Base-by-base conservation (phyloP, 2,113 vertebrate species). In the Aegypius monachus region DNA sequence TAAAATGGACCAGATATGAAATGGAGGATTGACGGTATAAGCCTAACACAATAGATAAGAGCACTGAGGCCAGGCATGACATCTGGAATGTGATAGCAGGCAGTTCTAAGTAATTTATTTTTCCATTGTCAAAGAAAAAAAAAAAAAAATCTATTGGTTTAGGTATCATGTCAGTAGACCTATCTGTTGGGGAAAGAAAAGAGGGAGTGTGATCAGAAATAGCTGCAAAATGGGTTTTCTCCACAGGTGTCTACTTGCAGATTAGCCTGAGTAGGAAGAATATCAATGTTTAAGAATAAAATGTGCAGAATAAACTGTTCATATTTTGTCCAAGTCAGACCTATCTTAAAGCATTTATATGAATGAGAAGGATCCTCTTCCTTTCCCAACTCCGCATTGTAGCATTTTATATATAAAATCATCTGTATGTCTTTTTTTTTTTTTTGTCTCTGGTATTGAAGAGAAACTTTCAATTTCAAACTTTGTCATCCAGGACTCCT, bases 21-120 rank as follows among this genome's bases (percentile, higher is more conserved):
- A 56, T 7, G 10, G 11, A 73, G 23, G 14, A 16, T 10, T 81
- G 36, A 15, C 2, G 10, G 25, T 47, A 23, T 65, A 67, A 84
- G 16, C 58, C 40, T 47, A 43, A 78, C 9, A 47, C 7, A 29
- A 26, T 4, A 25, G 23, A 32, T 48, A 38, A 80, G 68, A 42
- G 81, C 21, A 10, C 13, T 23, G 45, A 81, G 56, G 61, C 78
- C 48, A 79, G 48, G 26, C 13, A 25, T 67, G 88, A 75, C 73
- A 93, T 31, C 40, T 56, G 72, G 22, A 87, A 48, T 80, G 48
- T 94, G 71, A 85, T 32, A 84, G 70, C n/a, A 77, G 47, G 29
- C 16, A 47, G 50, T 52, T 94, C 47, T 79, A 92, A 86, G 68
- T 84, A 55, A 95, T 95, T 93, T 90, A 34, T 55, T 93, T 88